A percentile compares a stretch with the other conserved stretches of the same genome.
phyloP scores from a whole-genome alignment of 2,797 vertebrate genomes.

The Labroides dimidiatus region DNA sequence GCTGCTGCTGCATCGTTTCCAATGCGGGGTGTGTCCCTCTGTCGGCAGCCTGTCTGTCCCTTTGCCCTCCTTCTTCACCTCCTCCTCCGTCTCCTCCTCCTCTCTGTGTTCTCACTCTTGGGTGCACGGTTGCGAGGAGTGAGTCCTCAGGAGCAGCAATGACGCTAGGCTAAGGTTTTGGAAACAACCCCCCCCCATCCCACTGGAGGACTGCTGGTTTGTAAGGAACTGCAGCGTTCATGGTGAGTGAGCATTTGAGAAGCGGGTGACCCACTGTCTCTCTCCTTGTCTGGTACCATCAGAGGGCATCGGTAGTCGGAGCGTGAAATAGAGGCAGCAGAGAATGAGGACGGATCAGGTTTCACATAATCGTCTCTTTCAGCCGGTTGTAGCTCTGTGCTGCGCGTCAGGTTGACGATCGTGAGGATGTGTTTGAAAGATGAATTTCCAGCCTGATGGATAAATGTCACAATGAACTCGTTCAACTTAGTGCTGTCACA shows the following conservation, averaged over 20 bases:
- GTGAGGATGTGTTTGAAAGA: constrained; percentile 25
- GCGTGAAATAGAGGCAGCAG: constrained; percentile 36
- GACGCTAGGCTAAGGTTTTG: constrained; percentile 67
- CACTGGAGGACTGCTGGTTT: constrained; percentile 71
- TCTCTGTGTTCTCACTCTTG: constrained; percentile 40
- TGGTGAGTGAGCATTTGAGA: constrained; percentile 82
- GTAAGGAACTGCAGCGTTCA: constrained; percentile 84
- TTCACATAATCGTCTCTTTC: constrained; percentile 60
- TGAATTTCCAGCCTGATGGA: not conserved
- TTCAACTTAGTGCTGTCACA: constrained; percentile 4
- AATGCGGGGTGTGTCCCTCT: constrained; percentile 65
- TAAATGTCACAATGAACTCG: not conserved
- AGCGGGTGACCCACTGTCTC: constrained; percentile 33
- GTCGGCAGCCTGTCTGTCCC: constrained; percentile 48
- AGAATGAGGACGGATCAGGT: constrained; percentile 52
- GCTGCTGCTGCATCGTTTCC: constrained; percentile 65
- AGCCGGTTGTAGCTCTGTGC: constrained; percentile 16
- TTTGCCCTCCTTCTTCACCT: constrained; percentile 47
- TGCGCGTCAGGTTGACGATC: constrained; percentile 1
- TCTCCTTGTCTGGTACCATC: constrained; percentile 53
- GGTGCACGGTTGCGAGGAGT: constrained; percentile 73
- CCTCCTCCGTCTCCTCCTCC: constrained; percentile 35
- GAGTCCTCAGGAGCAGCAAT: constrained; percentile 59
- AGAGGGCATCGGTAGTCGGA: constrained; percentile 52
- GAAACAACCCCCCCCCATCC: constrained; percentile 28